Conservation (phyloP, 2,113 vertebrate genomes). For the Puffinus mauretanicus region DNA sequence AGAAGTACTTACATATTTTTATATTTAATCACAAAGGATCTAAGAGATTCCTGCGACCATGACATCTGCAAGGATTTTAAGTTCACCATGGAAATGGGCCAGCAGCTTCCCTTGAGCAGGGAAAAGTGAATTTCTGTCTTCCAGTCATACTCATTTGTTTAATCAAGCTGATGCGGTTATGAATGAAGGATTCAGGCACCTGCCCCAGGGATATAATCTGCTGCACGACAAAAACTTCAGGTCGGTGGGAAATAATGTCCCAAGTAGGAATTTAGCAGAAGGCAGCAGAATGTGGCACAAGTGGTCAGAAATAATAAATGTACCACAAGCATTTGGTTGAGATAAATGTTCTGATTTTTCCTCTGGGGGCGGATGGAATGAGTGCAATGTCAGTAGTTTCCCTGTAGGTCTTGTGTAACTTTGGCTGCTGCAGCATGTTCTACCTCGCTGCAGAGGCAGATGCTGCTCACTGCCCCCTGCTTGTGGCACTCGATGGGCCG, state of each 20-base stretch:
- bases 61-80: not conserved
- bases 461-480: not conserved
- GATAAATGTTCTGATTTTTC: not conserved
- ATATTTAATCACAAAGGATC: not conserved
- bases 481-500: not conserved
- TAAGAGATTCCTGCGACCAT: not conserved
- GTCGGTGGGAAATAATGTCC: not conserved
- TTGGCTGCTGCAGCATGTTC: not conserved
- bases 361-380: not conserved
- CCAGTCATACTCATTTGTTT: not conserved
- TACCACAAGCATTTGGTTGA: not conserved
- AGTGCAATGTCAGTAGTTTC: not conserved
- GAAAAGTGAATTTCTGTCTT: not conserved
- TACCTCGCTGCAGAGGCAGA: not conserved
- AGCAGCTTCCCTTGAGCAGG: not conserved
- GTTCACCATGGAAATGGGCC: not conserved
- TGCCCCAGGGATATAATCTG: not conserved
- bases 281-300: not conserved
- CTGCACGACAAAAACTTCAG: not conserved
- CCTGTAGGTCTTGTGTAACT: not conserved
- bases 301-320: not conserved
- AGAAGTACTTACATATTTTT: not conserved
- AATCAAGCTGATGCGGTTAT: not conserved
- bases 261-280: not conserved
- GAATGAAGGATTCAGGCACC: not conserved